Evolutionary conservation across 2,888 invertebrate species (phyloP), one percentile per base, ranked within the genome.

Genomic region (Odontomyia ornata): DNA sequence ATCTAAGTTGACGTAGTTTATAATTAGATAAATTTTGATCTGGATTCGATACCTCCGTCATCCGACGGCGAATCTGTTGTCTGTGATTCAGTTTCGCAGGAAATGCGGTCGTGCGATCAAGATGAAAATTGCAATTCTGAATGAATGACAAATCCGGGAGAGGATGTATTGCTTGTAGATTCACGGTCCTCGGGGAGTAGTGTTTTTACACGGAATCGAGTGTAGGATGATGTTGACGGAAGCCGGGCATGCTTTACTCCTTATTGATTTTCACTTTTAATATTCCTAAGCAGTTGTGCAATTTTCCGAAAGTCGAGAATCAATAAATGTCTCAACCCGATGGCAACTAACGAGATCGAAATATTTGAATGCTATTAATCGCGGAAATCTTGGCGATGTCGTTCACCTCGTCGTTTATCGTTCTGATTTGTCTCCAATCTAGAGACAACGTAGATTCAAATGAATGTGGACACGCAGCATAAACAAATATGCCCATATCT

Each of bases 141-240:
- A 64, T 30, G 27, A 30, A 64, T 64, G 64, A 64, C 64, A 64
- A 30, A 60, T 60, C 57, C 2, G 23, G 23, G 25, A 60, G 21
- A 25, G n/a, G n/a, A n/a, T n/a, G n/a, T n/a, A 3, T 65, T 36
- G 65, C 18, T 52, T 15, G 69, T 13, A 15, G 23, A 23, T 47
- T 46, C 43, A 43, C 43, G 47, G 30, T 13, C 69, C 47, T n/a
- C 30, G 47, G 43, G 46, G 23, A 43, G 65, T 30, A n/a, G n/a
- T n/a, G n/a, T n/a, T n/a, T n/a, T n/a, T n/a, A 60, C 25, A 4
- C 25, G 64, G 4, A 30, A 64, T 23, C 7, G 28, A 30, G 64
- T 28, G 67, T 43, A 21, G 67, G 67, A 43, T 4, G 56, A 72
- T 57, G 73, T 73, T 73, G 73, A 57, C 73, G 73, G 73, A 73